Conservation (phyloP, 2,113 vertebrate genomes). For the Colossoma macropomum region DNA sequence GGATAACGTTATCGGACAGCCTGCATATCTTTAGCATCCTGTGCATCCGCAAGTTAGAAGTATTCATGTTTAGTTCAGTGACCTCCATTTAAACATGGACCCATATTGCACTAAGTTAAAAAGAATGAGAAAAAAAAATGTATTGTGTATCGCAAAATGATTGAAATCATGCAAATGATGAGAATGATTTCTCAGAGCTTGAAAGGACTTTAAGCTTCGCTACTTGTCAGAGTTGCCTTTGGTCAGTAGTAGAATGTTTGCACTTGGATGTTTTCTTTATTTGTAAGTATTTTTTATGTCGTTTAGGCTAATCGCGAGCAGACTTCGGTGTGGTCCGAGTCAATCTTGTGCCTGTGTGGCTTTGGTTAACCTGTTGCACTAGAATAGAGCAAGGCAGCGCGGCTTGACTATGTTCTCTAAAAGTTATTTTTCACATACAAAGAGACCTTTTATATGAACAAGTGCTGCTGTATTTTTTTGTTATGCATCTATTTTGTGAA, state of each 20-base stretch:
- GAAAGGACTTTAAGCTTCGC: constrained; percentile 43
- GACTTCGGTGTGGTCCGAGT: constrained; percentile 49
- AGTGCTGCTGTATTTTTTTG: constrained; percentile 63
- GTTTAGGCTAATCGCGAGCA: constrained; percentile 47
- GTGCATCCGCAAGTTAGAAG: not conserved
- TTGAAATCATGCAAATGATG: constrained; percentile 6
- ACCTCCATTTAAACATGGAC: constrained; percentile 4
- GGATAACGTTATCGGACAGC: not conserved
- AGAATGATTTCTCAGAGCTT: constrained; percentile 9
- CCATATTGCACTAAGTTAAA: constrained; percentile 38
- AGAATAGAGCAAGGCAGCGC: constrained; percentile 55
- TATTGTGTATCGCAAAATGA: constrained; percentile 32
- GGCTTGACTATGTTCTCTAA: constrained; percentile 52
- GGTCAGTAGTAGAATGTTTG: constrained; percentile 52
- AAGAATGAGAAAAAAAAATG: constrained; percentile 8
- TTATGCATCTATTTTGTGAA: constrained; percentile 63
- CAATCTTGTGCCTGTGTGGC: constrained; percentile 54
- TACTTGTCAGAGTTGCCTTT: constrained; percentile 56
- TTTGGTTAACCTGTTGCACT: constrained; percentile 60
- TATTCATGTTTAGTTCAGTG: not conserved
- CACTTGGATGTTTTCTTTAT: constrained; percentile 51
- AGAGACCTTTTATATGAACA: constrained; percentile 60
- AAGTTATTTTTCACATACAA: constrained; percentile 60
- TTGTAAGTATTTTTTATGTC: constrained; percentile 17
- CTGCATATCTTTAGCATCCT: constrained; percentile 4